phyloP scores from a whole-genome alignment of 2,113 vertebrate species.

The Mastomys coucha region DNA sequence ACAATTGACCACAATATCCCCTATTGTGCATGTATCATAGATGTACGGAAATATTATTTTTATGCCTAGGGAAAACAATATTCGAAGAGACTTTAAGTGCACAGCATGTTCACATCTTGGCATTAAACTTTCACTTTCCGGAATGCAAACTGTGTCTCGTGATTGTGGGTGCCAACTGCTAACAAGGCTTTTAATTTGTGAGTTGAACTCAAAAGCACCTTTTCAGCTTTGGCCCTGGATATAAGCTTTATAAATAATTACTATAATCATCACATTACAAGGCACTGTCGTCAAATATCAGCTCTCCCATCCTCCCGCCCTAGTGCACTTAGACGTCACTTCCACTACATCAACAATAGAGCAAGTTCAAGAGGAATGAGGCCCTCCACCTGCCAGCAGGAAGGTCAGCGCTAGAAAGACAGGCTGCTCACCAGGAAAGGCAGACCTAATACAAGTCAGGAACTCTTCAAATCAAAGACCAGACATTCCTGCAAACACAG shows the following conservation, averaged over 20 bases:
- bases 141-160: neutral
- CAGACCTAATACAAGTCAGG: neutral
- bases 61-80: neutral
- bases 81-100: slow-evolving; percentile 15
- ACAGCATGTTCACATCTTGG: neutral
- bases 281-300: slow-evolving; percentile 32
- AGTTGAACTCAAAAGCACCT: slow-evolving; percentile 67
- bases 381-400: neutral
- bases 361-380: neutral
- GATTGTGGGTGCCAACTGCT: slow-evolving; percentile 19
- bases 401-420: neutral
- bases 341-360: slow-evolving; percentile 46
- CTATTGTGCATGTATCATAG: neutral
- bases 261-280: slow-evolving; percentile 60
- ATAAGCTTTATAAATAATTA: slow-evolving; percentile 70
- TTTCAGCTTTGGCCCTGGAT: slow-evolving; percentile 57
- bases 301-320: neutral
- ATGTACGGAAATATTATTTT: neutral
- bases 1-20: neutral
- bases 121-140: slow-evolving; percentile 59
- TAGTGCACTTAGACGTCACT: neutral
- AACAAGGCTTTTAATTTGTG: slow-evolving; percentile 44
- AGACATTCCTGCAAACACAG: neutral
- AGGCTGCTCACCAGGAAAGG: neutral
- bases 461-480: neutral